Evolutionary conservation across 2,797 vertebrate species (phyloP).

Genomic region (Ispidina lecontei): DNA sequence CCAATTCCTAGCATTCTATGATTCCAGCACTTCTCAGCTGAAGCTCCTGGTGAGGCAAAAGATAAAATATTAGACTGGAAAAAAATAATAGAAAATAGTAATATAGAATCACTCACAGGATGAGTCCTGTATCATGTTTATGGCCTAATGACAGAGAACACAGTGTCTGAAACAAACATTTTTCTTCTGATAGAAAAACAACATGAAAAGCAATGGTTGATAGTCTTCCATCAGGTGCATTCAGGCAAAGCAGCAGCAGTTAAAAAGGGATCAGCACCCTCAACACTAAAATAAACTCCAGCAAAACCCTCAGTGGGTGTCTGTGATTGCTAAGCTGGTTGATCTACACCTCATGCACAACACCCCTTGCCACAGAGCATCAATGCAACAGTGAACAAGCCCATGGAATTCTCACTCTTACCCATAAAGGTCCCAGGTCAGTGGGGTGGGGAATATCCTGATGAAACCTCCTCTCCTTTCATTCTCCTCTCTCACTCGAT

Average conservation of each 20-base stretch:
- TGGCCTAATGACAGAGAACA: background rate
- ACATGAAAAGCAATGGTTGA: background rate
- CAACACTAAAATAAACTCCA: background rate
- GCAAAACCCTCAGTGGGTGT: background rate
- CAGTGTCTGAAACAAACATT: background rate
- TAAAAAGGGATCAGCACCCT: background rate
- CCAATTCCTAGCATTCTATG: background rate
- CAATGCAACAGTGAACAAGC: background rate
- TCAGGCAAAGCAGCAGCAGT: background rate
- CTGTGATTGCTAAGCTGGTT: background rate
- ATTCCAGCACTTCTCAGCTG: background rate
- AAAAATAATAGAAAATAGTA: background rate
- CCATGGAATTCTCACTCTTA: conserved; percentile 65
- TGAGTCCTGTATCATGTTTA: background rate
- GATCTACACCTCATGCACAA: background rate
- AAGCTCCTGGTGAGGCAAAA: background rate
- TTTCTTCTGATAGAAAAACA: conserved; percentile 8
- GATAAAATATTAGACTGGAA: background rate
- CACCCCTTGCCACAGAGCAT: background rate
- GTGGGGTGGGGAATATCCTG: conserved; percentile 91
- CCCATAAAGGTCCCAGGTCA: conserved; percentile 94
- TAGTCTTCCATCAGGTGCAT: background rate
- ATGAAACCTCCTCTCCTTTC: conserved; percentile 93
- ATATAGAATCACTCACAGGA: background rate
- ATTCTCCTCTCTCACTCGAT: conserved; percentile 90